Evolutionary conservation across 35 echinoderm and acorn worm species (phyloP).

Genomic region (Stichopus chloronotus): DNA sequence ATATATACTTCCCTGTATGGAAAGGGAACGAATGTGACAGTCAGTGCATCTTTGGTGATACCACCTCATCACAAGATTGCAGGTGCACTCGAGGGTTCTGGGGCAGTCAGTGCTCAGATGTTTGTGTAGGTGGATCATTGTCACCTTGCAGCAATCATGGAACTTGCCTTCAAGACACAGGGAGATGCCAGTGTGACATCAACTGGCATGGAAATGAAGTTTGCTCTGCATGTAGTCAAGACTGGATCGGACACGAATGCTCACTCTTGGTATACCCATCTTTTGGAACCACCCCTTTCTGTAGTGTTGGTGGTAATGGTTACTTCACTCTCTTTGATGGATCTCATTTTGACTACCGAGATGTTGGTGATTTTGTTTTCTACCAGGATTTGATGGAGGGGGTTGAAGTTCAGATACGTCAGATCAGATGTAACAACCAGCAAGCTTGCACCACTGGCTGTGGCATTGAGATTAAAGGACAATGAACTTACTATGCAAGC

Average conservation of each 20-base stretch:
- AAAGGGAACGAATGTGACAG: slow-evolving; percentile 61
- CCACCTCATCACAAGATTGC: slow-evolving; percentile 32
- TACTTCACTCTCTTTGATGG: slow-evolving; percentile 87
- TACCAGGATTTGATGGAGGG: slow-evolving; percentile 34
- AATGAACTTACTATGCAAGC: slow-evolving; percentile 65
- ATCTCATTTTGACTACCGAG: slow-evolving; percentile 65
- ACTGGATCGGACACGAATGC: slow-evolving; percentile 82
- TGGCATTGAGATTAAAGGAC: slow-evolving; percentile 48
- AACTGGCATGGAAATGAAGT: slow-evolving; percentile 66
- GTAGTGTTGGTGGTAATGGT: slow-evolving; percentile 73
- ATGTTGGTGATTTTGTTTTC: slow-evolving; percentile 71
- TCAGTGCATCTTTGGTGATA: slow-evolving; percentile 68
- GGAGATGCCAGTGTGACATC: slow-evolving; percentile 68
- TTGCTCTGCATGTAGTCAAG: slow-evolving; percentile 64
- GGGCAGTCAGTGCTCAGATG: slow-evolving; percentile 62
- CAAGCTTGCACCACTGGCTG: slow-evolving; percentile 67
- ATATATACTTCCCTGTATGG: slow-evolving; percentile 79
- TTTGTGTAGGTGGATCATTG: slow-evolving; percentile 66
- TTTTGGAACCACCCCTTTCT: slow-evolving; percentile 24
- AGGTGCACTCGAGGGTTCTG: slow-evolving; percentile 70
- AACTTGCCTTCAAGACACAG: slow-evolving; percentile 51
- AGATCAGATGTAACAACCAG: slow-evolving; percentile 68
- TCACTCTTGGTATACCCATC: slow-evolving; percentile 51
- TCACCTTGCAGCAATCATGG: slow-evolving; percentile 75
- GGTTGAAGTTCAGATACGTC: slow-evolving; percentile 72